Percentiles rank a stretch among this genome's conserved stretches.
Conservation (phyloP, 1,140 invertebrate species). For the Delia radicum region DNA sequence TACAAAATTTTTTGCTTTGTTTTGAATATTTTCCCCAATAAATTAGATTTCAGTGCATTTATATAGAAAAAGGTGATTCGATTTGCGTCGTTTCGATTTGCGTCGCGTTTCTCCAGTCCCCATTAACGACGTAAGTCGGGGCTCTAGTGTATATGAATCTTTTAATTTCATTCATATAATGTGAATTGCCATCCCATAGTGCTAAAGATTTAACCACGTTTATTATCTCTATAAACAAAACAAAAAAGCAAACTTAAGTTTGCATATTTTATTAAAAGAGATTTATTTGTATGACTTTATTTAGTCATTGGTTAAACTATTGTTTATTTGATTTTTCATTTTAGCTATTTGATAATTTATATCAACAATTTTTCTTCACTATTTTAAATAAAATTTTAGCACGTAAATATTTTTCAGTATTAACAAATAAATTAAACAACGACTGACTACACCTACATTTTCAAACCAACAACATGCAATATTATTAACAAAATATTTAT, state of each 20-base stretch:
- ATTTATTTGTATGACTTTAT: neutral
- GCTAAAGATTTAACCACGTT: neutral
- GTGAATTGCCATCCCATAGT: neutral
- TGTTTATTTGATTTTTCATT: neutral
- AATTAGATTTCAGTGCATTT: too few species aligned
- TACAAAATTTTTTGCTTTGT: too few species aligned
- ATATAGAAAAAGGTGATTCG: too few species aligned
- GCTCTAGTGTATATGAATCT: too few species aligned
- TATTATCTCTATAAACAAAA: neutral
- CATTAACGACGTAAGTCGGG: too few species aligned
- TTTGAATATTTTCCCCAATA: too few species aligned
- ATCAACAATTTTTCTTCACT: neutral
- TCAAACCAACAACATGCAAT: neutral
- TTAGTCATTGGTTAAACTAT: neutral
- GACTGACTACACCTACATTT: constrained; percentile 1
- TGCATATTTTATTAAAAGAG: neutral
- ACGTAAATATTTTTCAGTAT: neutral
- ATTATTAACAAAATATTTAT: neutral
- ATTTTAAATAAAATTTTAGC: neutral
- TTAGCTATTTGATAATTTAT: neutral
- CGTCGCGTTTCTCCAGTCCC: too few species aligned
- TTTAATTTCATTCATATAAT: too few species aligned
- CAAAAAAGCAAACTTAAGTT: neutral
- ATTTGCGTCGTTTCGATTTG: too few species aligned
- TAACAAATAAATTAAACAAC: neutral